Evolutionary conservation across 2,113 vertebrate genomes (phyloP).

Genomic region (Campylorhamphus procurvoides): DNA sequence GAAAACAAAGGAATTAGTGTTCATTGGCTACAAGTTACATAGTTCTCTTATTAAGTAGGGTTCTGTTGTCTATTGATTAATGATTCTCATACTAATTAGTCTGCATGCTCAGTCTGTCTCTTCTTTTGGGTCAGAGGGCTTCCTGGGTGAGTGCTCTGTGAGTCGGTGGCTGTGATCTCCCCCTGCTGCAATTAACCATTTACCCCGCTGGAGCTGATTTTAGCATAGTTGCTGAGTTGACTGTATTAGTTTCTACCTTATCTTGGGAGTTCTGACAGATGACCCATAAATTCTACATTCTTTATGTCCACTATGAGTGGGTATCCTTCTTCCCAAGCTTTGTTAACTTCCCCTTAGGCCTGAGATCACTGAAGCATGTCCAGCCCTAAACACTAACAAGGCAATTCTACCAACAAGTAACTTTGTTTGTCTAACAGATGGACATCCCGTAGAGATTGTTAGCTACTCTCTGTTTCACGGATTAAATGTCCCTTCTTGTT

Average conservation of each 20-base stretch:
- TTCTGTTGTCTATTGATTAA: background rate
- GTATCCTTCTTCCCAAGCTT: background rate
- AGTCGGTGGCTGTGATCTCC: background rate
- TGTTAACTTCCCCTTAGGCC: background rate
- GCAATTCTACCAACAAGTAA: background rate
- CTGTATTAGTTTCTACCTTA: background rate
- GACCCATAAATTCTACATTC: background rate
- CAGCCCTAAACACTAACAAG: background rate
- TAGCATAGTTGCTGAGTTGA: background rate
- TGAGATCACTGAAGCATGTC: background rate
- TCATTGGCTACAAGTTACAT: background rate
- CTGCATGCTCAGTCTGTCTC: background rate
- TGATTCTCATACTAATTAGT: background rate
- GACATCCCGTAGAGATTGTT: background rate
- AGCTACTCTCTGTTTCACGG: background rate
- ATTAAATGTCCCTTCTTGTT: background rate
- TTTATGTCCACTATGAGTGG: background rate
- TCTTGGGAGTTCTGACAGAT: background rate
- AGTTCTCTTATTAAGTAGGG: background rate
- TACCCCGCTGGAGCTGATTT: background rate
- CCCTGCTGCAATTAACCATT: background rate
- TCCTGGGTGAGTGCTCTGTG: background rate
- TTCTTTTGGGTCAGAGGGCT: background rate
- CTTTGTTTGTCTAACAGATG: background rate
- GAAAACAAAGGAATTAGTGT: background rate